Base-by-base conservation (phyloP, 2,888 invertebrate species). In the Caenorhabditis becei region DNA sequence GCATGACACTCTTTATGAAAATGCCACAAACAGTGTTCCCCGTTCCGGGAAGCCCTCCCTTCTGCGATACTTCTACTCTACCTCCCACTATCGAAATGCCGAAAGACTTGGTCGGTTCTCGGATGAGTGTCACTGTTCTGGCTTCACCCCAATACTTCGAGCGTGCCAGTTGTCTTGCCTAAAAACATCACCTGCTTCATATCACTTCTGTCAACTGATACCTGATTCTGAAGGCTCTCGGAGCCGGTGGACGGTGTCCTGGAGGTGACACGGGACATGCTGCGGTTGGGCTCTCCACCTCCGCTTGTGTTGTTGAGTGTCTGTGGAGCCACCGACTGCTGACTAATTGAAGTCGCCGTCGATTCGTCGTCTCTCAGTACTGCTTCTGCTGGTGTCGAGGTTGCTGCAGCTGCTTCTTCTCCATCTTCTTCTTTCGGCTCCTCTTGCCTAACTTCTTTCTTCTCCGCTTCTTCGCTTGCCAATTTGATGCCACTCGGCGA, bases 11-110 rank as follows among this genome's bases (percentile, higher is more conserved):
- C 92, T 98, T 98, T 91, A 99, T 96, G 92, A 99, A 99, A 91
- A 99, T 97, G 7, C 98, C 98, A 74, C 96, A 95, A 86, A 97
- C 94, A 61, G 93, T 93, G 80, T 93, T 94, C 69, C 95, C 94
- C 83, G 94, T 94, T 47, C 87, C 88, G 69, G 94, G 93, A 8
- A 89, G 79, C 35, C 88, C 89, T 28, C 90, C 90, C 56, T 88
- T 88, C 59, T 91, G 90, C 10, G 88, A 89, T 20, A 91, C 89
- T 86, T 92, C 92, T 91, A 96, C 95, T 94, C 96, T 96, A 90
- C 97, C 96, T 72, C 97, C 96, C 41, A 99, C 97, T 88, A 99
- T 98, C 92, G 96, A 96, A 91, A 99, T 97, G 10, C 90, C 98
- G 26, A 98, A 94, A 67, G 96, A 96, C 84, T 95, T 94, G 44